phyloP scores from a whole-genome alignment of 2,888 invertebrate species.

The Pristionchus mayeri region DNA sequence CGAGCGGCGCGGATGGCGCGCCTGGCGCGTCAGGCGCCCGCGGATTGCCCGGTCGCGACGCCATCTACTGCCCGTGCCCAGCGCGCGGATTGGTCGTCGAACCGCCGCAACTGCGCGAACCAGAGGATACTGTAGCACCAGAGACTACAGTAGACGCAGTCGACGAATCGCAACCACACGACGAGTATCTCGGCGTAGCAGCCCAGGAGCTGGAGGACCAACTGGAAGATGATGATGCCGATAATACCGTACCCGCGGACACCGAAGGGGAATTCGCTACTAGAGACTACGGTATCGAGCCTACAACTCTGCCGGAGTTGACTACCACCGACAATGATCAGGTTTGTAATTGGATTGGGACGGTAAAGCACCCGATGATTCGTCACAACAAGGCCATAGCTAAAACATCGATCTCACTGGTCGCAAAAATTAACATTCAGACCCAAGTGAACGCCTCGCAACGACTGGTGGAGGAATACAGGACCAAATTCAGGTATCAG shows the following conservation, averaged over 20 bases:
- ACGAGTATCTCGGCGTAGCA: background rate
- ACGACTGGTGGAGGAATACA: constrained; percentile 21
- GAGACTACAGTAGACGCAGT: background rate
- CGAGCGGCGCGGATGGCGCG: constrained; percentile 34
- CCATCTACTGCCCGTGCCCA: constrained; percentile 50
- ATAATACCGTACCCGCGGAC: no score
- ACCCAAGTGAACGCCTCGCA: constrained; percentile 29
- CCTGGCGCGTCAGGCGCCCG: background rate
- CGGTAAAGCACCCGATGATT: no score
- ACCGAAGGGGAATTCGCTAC: background rate
- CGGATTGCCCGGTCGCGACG: constrained; percentile 39
- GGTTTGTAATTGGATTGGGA: background rate
- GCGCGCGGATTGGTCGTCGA: background rate
- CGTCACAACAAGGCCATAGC: background rate
- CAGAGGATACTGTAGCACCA: no score
- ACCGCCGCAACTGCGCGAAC: no score
- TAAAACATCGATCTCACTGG: background rate
- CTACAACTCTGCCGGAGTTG: background rate
- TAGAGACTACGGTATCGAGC: constrained; percentile 8
- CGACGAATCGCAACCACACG: background rate
- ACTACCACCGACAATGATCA: background rate
- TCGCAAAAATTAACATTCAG: background rate
- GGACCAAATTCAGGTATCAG: constrained; percentile 21
- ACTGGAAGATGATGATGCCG: background rate
- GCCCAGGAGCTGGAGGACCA: background rate